Evolutionary conservation across 2,797 vertebrate species (phyloP).

Genomic region (Allobates femoralis): DNA sequence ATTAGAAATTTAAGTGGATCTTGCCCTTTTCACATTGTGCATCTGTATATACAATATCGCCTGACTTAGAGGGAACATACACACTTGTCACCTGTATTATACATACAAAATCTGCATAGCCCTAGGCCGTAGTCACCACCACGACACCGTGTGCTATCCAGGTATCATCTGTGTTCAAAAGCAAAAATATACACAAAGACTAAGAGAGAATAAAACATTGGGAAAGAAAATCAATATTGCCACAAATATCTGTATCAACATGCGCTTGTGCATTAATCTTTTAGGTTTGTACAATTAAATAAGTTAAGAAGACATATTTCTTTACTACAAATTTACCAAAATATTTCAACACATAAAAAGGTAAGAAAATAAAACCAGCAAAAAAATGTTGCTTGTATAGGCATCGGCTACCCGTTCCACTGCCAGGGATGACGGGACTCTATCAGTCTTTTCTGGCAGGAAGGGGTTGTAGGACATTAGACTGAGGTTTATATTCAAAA

Average conservation of each 20-base stretch:
- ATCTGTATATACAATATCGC: background rate
- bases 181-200: background rate
- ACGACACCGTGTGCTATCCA: slow-evolving; percentile 30
- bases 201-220: background rate
- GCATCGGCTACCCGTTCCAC: slow-evolving; percentile 73
- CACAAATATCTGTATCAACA: slow-evolving; percentile 72
- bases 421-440: slow-evolving; percentile 21
- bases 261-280: slow-evolving; percentile 78
- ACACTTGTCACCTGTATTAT: background rate
- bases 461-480: slow-evolving; percentile 65
- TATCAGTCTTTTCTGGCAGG: slow-evolving; percentile 24
- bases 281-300: slow-evolving; percentile 82
- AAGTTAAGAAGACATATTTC: slow-evolving; percentile 83
- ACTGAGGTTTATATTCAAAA: slow-evolving; percentile 83
- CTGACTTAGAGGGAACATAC: background rate
- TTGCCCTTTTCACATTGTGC: background rate
- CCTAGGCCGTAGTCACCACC: background rate
- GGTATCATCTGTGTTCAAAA: slow-evolving; percentile 8
- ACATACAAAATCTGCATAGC: background rate
- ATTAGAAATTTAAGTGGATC: background rate
- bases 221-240: slow-evolving; percentile 70
- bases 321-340: slow-evolving; percentile 95
- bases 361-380: slow-evolving; percentile 87
- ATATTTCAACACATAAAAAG: slow-evolving; percentile 94
- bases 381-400: slow-evolving; percentile 81